Base-by-base conservation (phyloP, 2,113 vertebrate genomes). In the Orycteropus afer region DNA sequence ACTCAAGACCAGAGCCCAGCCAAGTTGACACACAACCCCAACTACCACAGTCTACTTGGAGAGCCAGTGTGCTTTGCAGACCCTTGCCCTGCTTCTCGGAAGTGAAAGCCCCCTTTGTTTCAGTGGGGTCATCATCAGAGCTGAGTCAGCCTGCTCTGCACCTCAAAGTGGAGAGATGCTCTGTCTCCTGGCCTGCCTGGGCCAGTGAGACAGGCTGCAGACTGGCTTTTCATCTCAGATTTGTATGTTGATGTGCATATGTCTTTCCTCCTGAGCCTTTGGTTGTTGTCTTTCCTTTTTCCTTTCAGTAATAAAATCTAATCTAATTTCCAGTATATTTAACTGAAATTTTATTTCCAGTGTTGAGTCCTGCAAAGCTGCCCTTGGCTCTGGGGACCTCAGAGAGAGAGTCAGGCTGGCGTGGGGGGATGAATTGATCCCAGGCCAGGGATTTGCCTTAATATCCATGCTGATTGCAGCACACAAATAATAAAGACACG, bases 261-360 rank as follows among this genome's bases (percentile, higher is more conserved):
- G 2, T n/a, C 42, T 88, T 11, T 57, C 87, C 34, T 37, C 8
- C n/a, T 0, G 61, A 96, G 97, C 49, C 45, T 71, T 93, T 61
- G 61, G n/a, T 65, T 77, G 47, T 57, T 73, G 61, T 55, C 18
- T 81, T 76, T 88, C 77, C 51, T 71, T 89, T 81, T 96, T 97
- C 97, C 94, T 88, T 94, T 32, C 84, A 89, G 88, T 92, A 96
- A 96, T 96, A 97, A 97, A 77, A 95, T 69, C 34, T 86, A 96
- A 97, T 97, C 94, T 96, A 92, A 94, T 98, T 98, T 97, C 93
- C 93, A 95, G 96, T 88, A 76, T 96, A 90, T 96, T 98, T 97
- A 96, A 96, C 89, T 86, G 91, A 98, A 97, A 96, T 90, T 45
- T 97, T 88, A 97, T 97, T 98, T 97, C 87, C 93, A 95, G 86